Evolutionary conservation across 2,888 invertebrate species (phyloP), one percentile per base, ranked within the genome.

Genomic region (Drosophila greeni): DNA sequence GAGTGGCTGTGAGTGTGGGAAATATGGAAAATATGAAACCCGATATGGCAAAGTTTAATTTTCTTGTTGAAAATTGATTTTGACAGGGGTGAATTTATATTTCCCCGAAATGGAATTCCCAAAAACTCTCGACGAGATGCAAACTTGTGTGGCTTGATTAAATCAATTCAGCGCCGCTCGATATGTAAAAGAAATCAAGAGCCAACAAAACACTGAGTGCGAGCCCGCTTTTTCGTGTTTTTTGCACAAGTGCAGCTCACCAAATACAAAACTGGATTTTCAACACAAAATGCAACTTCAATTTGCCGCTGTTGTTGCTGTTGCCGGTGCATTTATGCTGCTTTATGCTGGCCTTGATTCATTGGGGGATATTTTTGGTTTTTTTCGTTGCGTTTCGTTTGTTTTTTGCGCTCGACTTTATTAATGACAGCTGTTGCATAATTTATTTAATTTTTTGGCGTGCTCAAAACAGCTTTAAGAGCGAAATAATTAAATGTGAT

Each of bases 351-450:
- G 84, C 81, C 81, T 81, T 81, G 73, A 80, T 64, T 80, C 66
- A 82, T 80, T 80, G 84, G 82, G 84, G 82, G 82, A 81, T 76
- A 74, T 82, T 79, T 79, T 70, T 71, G 70, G 43, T 37, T 48
- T 49, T 55, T 62, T 16, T n/a, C n/a, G 40, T 36, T 57, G 36
- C 37, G 56, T 62, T 54, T 56, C 53, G 59, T 55, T 39, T 37
- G 49, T 43, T 57, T 72, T 67, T 67, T 56, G 42, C 73, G 66
- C 71, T 82, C 73, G 75, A 75, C 78, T 75, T 84, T 81, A 82
- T 81, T 81, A 81, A 80, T 84, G 85, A 76, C 76, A 76, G 74
- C 76, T 69, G 84, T 80, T 81, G 83, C 85, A 81, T 84, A 81
- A 84, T 84, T 84, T 81, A 76, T 82, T 76, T 71, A 71, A 78